Evolutionary conservation across 1,140 invertebrate species (phyloP), one percentile per base, ranked within the genome.

Genomic region (Whitmania pigra): DNA sequence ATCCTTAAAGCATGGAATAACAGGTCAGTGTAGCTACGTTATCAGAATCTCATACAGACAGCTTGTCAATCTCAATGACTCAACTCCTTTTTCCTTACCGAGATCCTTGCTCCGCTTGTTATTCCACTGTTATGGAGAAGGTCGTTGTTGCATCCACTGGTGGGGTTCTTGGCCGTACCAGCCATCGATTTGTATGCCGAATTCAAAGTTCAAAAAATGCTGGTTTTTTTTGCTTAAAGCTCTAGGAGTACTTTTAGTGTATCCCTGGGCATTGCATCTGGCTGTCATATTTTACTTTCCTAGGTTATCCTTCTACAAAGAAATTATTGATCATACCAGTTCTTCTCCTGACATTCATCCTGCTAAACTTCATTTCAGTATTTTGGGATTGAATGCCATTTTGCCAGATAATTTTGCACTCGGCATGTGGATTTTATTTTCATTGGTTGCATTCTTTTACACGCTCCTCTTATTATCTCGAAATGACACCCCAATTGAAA

Each of bases 1-100:
- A 17, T 74, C 73, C 0, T 54, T 74, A n/a, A 74, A 74, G 66
- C 73, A 74, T 31, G 73, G 73, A 69, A 74, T 74, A 55, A 74
- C 73, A 22, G 73, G 73, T 29, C 73, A 74, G 60, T 63, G 73
- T 20, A 74, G 72, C 71, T 74, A 74, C 73, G 71, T 74, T 20
- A 74, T 74, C 63, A 55, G 73, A 20, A 72, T 74, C 0, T 74
- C 73, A 31, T 74, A 69, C 5, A 54, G 73, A 11, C 73, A 74
- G 67, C 71, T 74, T 20, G 67, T 74, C 66, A 74, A 74, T 49
- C 71, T 74, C 40, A 57, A 40, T 25, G 73, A 74, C 43, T 71
- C 22, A 18, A 72, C 72, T 27, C 73, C 73, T 18, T 74, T 74
- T 63, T 74, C 73, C 13, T 25, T 74, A 11, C 73, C 73, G 27